Percentiles rank a stretch among this genome's conserved stretches.
Evolutionary conservation across 1,140 invertebrate genomes (phyloP).

Genomic region (Trichogramma pretiosum): DNA sequence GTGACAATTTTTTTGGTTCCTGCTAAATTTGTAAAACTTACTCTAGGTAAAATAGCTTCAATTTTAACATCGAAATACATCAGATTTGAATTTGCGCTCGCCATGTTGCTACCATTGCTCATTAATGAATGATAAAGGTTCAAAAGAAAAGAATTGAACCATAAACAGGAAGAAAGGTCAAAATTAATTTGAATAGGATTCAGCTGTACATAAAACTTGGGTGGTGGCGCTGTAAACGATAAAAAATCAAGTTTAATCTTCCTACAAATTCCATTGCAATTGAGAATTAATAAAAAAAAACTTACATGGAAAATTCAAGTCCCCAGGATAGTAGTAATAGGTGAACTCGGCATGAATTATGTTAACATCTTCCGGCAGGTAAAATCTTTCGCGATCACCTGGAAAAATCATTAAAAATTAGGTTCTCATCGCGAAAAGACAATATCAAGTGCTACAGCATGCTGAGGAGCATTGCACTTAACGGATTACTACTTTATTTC

Average conservation of each 20-base stretch:
- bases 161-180: conserved; percentile 76
- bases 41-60: conserved; percentile 85
- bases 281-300: conserved; percentile 20
- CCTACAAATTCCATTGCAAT: neutral
- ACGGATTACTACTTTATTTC: too few species aligned
- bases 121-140: conserved; percentile 72
- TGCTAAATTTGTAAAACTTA: conserved; percentile 40
- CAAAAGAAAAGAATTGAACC: conserved; percentile 88
- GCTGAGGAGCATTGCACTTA: too few species aligned
- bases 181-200: conserved; percentile 81
- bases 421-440: too few species aligned
- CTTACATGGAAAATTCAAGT: conserved; percentile 84
- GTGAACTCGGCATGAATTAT: conserved; percentile 91
- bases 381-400: conserved; percentile 77
- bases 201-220: conserved; percentile 83
- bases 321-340: conserved; percentile 94
- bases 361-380: conserved; percentile 78
- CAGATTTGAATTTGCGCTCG: conserved; percentile 39
- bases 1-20: too few species aligned
- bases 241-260: conserved; percentile 17
- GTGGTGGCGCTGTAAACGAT: conserved; percentile 68
- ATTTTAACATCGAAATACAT: conserved; percentile 78
- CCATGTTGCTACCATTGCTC: conserved; percentile 38
- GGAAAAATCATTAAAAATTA: conserved; percentile 27
- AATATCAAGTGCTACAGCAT: too few species aligned